Evolutionary conservation across 2,113 vertebrate species (phyloP).

Genomic region (Psettodes erumei): DNA sequence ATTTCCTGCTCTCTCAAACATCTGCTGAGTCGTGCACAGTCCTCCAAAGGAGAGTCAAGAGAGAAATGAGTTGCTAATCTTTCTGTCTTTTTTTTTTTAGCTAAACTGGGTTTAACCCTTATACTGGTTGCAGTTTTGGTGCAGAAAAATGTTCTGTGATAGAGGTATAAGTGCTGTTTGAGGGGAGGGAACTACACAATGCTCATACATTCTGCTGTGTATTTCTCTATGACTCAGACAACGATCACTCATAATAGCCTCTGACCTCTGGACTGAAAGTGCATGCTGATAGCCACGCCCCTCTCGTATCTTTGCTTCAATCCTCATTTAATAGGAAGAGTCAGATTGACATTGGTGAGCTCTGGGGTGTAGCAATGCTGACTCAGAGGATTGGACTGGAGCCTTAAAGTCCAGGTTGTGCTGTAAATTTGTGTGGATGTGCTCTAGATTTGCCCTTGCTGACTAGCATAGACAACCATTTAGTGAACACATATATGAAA

Average conservation of each 20-base stretch:
- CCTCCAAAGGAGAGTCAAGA: background rate
- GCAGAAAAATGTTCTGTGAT: background rate
- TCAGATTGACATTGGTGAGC: constrained; percentile 48
- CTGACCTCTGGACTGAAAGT: constrained; percentile 14
- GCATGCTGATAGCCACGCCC: constrained; percentile 14
- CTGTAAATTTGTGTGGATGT: constrained; percentile 12
- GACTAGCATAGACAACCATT: constrained; percentile 2
- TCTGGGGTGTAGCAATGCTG: constrained; percentile 35
- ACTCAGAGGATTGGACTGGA: constrained; percentile 31
- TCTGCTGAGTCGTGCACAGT: background rate
- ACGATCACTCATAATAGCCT: constrained; percentile 21
- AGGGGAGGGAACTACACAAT: background rate
- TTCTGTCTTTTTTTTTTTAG: constrained; percentile 29
- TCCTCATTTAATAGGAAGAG: constrained; percentile 40
- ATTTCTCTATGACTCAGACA: constrained; percentile 30
- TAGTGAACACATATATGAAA: no score
- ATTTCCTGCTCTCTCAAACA: constrained; percentile 30
- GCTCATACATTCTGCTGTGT: constrained; percentile 15
- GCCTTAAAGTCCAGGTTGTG: constrained; percentile 17
- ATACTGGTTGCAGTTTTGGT: background rate
- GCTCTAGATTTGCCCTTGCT: constrained; percentile 26
- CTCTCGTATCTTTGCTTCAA: constrained; percentile 17
- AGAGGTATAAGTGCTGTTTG: background rate
- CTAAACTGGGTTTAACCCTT: background rate
- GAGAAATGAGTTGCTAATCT: background rate